A percentile compares a stretch with the other conserved stretches of the same genome.
These are phyloP conservation scores for Puffinus mauretanicus DNA, from an alignment of 2,113 vertebrate species.

Conservation along the genomic window DNA sequence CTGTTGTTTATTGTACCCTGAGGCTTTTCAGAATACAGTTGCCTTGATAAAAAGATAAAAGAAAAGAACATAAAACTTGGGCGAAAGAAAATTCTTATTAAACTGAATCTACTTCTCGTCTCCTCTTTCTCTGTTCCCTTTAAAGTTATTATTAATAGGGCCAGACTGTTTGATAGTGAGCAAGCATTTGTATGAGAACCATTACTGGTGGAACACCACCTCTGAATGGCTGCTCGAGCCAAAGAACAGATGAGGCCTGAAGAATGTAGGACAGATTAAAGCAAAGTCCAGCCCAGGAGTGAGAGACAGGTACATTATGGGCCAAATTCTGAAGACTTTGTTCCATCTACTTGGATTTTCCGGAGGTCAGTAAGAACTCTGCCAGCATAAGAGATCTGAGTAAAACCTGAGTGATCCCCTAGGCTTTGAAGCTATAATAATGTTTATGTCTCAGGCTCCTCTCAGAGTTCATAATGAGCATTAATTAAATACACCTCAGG, in stretches of 20 bases:
- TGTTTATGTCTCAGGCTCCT: conserved; percentile 44
- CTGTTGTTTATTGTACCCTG: conserved; percentile 64
- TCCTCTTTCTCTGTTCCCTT: conserved; percentile 21
- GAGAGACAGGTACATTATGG: neutral
- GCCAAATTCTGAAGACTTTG: neutral
- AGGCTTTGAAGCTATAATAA: conserved; percentile 52
- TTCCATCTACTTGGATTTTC: neutral
- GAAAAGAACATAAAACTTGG: conserved; percentile 53
- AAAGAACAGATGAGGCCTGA: neutral
- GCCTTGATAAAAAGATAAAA: conserved; percentile 72
- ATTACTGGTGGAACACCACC: neutral
- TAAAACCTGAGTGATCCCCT: neutral
- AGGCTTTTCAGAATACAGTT: conserved; percentile 63
- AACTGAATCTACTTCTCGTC: conserved; percentile 11
- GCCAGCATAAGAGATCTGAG: neutral
- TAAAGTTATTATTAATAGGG: conserved; percentile 44
- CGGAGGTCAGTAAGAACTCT: neutral
- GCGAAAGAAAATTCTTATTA: conserved; percentile 54
- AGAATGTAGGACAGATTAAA: neutral
- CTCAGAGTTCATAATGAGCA: conserved; percentile 31
- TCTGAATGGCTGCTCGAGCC: neutral
- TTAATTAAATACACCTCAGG: conserved; percentile 58
- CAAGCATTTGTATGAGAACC: neutral
- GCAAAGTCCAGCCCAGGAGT: neutral
- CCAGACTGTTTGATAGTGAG: neutral